phyloP scores from a whole-genome alignment of 2,888 invertebrate genomes.

The Drosophila greeni region DNA sequence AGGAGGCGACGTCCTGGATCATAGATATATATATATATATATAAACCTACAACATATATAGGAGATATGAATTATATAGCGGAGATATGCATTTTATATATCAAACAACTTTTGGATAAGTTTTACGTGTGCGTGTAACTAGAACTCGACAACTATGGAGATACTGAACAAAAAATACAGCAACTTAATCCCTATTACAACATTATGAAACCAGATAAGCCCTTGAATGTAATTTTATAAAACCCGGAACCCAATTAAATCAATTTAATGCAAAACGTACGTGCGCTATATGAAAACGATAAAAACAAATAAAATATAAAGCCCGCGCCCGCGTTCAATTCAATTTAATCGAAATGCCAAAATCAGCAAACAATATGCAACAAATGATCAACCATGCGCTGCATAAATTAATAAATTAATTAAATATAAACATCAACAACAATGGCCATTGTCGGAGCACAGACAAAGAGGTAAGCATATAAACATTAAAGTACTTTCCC shows the following conservation, averaged over 20 bases:
- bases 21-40: conserved; percentile 18
- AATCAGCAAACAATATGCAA: conserved; percentile 14
- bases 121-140: conserved; percentile 61
- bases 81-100: conserved; percentile 71
- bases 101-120: conserved; percentile 64
- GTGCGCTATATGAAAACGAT: conserved; percentile 44
- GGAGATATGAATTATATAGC: conserved; percentile 40
- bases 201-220: conserved; percentile 1
- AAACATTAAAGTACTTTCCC: conserved; percentile 1
- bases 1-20: conserved; percentile 12
- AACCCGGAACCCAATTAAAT: conserved; percentile 10
- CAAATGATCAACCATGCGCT: conserved; percentile 10
- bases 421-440: conserved; percentile 35
- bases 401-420: conserved; percentile 37
- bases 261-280: conserved; percentile 49
- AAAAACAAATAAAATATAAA: background rate
- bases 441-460: background rate
- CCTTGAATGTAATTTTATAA: background rate
- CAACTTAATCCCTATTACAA: conserved; percentile 19
- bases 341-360: conserved; percentile 29
- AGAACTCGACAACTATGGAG: conserved; percentile 25
- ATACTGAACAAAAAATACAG: conserved; percentile 16
- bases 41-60: conserved; percentile 19
- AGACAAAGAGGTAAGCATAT: conserved; percentile 24
- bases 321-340: conserved; percentile 7